phyloP scores from a whole-genome alignment of 2,888 invertebrate genomes.

The Erannis defoliaria region DNA sequence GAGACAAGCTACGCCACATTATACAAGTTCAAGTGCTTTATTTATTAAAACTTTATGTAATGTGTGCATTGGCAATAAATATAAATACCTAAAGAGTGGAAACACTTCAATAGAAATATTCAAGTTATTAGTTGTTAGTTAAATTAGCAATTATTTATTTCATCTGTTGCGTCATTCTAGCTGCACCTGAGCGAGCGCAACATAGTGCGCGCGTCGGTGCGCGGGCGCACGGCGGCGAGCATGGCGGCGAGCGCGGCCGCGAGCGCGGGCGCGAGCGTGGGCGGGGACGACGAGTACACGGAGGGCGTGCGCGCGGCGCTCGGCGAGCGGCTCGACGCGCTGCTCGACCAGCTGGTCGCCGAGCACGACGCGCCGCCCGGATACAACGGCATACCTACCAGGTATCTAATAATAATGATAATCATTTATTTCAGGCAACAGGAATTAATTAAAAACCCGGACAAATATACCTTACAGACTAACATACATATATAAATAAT shows the following conservation, averaged over 20 bases:
- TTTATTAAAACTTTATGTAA: too few species aligned
- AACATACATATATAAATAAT: too few species aligned
- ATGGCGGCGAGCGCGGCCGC: slow-evolving; percentile 71
- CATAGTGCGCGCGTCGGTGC: slow-evolving; percentile 87
- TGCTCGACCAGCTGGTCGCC: slow-evolving; percentile 88
- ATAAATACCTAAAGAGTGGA: too few species aligned
- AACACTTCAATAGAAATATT: too few species aligned
- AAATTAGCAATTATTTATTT: background rate
- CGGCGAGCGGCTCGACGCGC: slow-evolving; percentile 88
- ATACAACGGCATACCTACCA: slow-evolving; percentile 87
- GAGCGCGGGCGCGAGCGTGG: slow-evolving; percentile 39
- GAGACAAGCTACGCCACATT: too few species aligned
- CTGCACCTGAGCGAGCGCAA: slow-evolving; percentile 91
- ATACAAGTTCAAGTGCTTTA: too few species aligned
- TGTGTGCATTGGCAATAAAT: too few species aligned
- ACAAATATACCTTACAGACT: too few species aligned
- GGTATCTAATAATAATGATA: slow-evolving; percentile 50
- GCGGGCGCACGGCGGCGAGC: slow-evolving; percentile 82
- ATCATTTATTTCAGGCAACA: too few species aligned
- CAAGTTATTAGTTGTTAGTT: too few species aligned
- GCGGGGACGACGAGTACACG: slow-evolving; percentile 88
- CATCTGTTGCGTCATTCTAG: slow-evolving; percentile 64
- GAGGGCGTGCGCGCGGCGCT: slow-evolving; percentile 88
- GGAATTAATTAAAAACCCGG: too few species aligned
- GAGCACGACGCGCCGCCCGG: slow-evolving; percentile 87